Base-by-base conservation (phyloP, 2,888 invertebrate genomes). In the Reticulitermes lucifugus region DNA sequence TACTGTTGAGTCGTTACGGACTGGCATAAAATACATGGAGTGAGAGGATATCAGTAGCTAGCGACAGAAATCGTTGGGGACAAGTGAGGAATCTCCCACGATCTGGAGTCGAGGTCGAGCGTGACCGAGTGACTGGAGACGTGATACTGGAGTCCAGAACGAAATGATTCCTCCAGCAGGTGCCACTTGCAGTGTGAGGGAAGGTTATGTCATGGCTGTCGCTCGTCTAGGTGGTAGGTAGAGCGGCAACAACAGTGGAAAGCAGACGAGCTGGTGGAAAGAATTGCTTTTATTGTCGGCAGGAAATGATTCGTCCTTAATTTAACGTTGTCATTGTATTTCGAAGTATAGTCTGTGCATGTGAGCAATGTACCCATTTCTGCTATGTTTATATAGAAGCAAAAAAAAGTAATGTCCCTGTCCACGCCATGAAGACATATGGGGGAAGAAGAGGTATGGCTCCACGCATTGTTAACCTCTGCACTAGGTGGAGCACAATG, bases 271-370 rank as follows among this genome's bases (percentile, higher is more conserved):
- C n/a, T 65, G 65, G 65, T 65, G 65, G 65, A 65, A 65, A 65
- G 65, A 65, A 65, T 65, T 65, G 65, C 65, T 65, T 29, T 21
- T 80, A 81, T 84, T 84, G 84, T 84, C 84, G 80, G 79, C 70
- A n/a, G 65, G 84, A 79, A 79, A 79, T 79, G 79, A 84, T 79
- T 84, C 77, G 70, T 70, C 70, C 81, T 80, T 79, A 84, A 79
- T 84, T 84, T 84, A 79, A 84, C 81, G 46, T 84, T 84, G 84
- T 84, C 84, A 84, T 84, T 84, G 79, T 35, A 41, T 79, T 46
- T 41, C 43, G 9, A 77, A 77, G 77, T 77, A 77, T n/a, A 77
- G 77, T 77, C 77, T 65, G 65, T 65, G n/a, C n/a, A n/a, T 65
- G 6, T 65, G 65, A 65, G 35, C 2, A 35, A 35, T 4, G 35